These are phyloP conservation scores for Choristoneura rosaceana DNA, from an alignment of 2,888 invertebrate species.

Conservation along the genomic window DNA sequence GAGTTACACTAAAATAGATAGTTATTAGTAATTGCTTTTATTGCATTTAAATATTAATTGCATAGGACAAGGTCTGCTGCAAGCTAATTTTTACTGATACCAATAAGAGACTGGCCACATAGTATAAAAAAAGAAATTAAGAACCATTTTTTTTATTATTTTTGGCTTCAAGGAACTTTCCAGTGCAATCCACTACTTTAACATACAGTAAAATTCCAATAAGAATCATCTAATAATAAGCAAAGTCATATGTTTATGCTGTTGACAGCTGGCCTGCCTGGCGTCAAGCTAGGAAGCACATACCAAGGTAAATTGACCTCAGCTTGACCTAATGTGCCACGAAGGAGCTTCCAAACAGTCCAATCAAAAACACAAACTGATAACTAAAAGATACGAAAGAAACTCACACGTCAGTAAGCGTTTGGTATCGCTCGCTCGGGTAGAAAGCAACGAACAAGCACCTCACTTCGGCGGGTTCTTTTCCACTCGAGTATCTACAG, in stretches of 20 bases:
- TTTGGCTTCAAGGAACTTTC: not conserved
- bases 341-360: slow-evolving; percentile 13
- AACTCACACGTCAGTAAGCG: slow-evolving; percentile 81
- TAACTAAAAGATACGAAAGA: slow-evolving; percentile 72
- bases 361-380: slow-evolving; percentile 49
- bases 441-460: slow-evolving; percentile 80
- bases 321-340: slow-evolving; percentile 49
- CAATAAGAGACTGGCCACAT: too few species aligned
- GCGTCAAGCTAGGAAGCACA: slow-evolving; percentile 56
- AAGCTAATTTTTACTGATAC: not conserved
- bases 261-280: slow-evolving; percentile 57
- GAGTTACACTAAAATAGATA: slow-evolving; percentile 23
- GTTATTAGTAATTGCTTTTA: slow-evolving; percentile 8
- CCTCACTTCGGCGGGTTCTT: slow-evolving; percentile 73
- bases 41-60: not conserved
- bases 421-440: slow-evolving; percentile 74
- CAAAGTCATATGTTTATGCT: slow-evolving; percentile 69
- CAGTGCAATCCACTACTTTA: not conserved
- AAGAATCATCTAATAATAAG: slow-evolving; percentile 63
- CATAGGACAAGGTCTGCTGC: not conserved
- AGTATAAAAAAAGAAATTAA: too few species aligned
- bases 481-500: slow-evolving; percentile 68
- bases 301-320: slow-evolving; percentile 60
- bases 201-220: slow-evolving; percentile 57
- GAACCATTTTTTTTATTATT: not conserved